A percentile compares a stretch with the other conserved stretches of the same genome.
Evolutionary conservation across 2,888 invertebrate species (phyloP).

Genomic region (Danaus chrysippus): DNA sequence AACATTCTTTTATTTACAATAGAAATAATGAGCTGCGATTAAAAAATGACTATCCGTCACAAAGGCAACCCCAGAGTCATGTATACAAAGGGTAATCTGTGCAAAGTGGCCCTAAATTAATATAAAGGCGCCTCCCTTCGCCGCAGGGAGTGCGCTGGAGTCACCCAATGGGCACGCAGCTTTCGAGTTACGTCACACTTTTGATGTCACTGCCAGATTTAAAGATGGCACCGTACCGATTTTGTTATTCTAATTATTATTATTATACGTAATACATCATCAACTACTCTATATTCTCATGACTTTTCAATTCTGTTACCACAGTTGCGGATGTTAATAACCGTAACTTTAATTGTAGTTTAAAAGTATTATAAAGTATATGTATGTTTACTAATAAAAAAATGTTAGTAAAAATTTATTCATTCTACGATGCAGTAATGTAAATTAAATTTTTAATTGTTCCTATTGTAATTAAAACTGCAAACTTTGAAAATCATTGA

Average conservation of each 20-base stretch:
- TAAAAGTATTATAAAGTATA: too few relatives aligned
- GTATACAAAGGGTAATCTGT: constrained; percentile 75
- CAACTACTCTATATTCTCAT: neutral
- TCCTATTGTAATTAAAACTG: too few relatives aligned
- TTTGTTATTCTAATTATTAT: constrained; percentile 37
- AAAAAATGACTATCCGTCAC: constrained; percentile 67
- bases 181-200: constrained; percentile 44
- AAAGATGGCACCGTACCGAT: constrained; percentile 64
- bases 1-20: constrained; percentile 32
- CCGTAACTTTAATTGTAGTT: neutral
- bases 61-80: constrained; percentile 72
- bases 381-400: too few relatives aligned
- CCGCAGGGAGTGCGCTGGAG: constrained; percentile 35
- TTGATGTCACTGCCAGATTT: constrained; percentile 45
- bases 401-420: too few relatives aligned
- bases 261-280: constrained; percentile 23
- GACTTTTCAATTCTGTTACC: neutral
- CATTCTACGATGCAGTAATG: too few relatives aligned
- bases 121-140: constrained; percentile 52
- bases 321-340: neutral
- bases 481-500: too few relatives aligned
- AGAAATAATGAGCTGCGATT: constrained; percentile 55
- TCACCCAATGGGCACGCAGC: constrained; percentile 50
- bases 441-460: too few relatives aligned
- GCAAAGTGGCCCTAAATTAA: constrained; percentile 68